Conservation (phyloP, 2,113 vertebrate genomes). For the Epinephelus moara region DNA sequence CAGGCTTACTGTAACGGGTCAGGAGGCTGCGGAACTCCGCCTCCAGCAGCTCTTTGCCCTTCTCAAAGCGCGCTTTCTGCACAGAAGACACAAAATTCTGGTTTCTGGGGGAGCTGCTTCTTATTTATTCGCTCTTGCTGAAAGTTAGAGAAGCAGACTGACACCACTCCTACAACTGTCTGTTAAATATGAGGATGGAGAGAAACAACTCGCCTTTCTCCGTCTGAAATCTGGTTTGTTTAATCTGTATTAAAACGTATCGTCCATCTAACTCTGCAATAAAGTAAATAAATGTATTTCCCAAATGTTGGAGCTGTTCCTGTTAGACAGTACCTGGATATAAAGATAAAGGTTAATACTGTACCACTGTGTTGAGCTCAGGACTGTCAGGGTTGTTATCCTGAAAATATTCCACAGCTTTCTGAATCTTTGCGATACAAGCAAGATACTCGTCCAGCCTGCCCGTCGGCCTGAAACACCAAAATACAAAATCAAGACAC, state of each 20-base stretch:
- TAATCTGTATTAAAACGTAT: background rate
- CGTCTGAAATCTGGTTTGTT: background rate
- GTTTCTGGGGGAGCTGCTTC: background rate
- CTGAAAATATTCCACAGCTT: constrained; percentile 98
- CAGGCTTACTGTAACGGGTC: constrained; percentile 93
- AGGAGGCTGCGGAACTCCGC: constrained; percentile 94
- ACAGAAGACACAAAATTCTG: background rate
- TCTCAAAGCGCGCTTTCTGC: constrained; percentile 95
- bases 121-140: background rate
- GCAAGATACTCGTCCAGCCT: constrained; percentile 93
- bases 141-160: no score
- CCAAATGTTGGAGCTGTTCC: background rate
- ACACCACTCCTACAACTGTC: background rate
- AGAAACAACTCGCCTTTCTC: background rate
- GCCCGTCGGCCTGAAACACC: constrained; percentile 89
- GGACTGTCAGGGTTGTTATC: constrained; percentile 98
- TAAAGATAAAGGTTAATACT: background rate
- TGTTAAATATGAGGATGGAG: background rate
- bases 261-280: background rate
- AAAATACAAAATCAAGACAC: background rate
- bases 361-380: constrained; percentile 97
- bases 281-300: background rate
- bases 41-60: constrained; percentile 95
- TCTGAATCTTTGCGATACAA: constrained; percentile 97
- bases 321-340: background rate